phyloP scores from a whole-genome alignment of 2,888 invertebrate species.

The Crioceris asparagi region DNA sequence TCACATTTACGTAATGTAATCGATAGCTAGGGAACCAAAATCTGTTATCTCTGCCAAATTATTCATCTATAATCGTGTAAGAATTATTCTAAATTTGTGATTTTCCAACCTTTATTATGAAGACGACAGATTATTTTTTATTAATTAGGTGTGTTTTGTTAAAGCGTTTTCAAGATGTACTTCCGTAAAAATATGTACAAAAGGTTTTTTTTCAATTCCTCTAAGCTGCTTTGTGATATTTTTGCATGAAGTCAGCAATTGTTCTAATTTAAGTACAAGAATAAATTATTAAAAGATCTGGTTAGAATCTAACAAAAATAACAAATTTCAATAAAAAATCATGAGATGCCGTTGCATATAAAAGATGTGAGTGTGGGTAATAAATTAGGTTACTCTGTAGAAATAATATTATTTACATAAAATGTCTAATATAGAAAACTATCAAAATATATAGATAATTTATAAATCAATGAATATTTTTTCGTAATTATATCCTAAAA shows the following conservation, averaged over 20 bases:
- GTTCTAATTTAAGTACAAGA: constrained; percentile 3
- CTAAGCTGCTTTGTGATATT: constrained; percentile 18
- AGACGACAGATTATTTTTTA: too few relatives aligned
- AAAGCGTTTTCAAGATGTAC: constrained; percentile 14
- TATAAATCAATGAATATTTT: too few relatives aligned
- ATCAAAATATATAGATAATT: too few relatives aligned
- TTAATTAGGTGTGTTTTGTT: constrained; percentile 8
- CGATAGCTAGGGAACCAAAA: too few relatives aligned
- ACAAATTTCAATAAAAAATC: constrained; percentile 2
- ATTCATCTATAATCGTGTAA: too few relatives aligned
- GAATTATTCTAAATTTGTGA: too few relatives aligned
- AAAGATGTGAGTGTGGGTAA: constrained; percentile 3
- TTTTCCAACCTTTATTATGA: too few relatives aligned
- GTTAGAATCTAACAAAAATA: not conserved
- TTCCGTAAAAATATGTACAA: constrained; percentile 15
- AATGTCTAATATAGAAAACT: too few relatives aligned
- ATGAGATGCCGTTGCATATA: constrained; percentile 14
- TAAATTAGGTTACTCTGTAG: too few relatives aligned
- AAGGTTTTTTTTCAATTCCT: constrained; percentile 19
- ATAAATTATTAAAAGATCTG: not conserved
- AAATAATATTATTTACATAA: too few relatives aligned
- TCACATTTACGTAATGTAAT: too few relatives aligned
- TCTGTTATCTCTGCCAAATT: too few relatives aligned
- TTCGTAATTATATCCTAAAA: constrained; percentile 1
- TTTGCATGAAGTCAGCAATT: constrained; percentile 3